These are phyloP conservation scores for Lypha dubia DNA, from an alignment of 2,888 invertebrate genomes.

Conservation along the genomic window DNA sequence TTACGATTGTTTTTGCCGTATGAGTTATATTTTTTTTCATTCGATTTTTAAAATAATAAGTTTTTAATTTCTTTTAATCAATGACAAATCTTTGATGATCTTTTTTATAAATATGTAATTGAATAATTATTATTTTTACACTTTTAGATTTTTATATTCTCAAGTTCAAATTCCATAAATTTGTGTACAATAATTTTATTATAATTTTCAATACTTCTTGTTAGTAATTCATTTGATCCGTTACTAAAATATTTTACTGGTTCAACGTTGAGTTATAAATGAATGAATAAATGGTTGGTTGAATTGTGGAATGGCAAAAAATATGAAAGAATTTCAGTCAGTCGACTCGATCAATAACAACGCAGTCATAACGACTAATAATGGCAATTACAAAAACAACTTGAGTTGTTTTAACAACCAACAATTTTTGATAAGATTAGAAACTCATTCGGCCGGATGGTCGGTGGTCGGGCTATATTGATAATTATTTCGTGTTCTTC, in stretches of 20 bases:
- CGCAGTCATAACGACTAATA: slow-evolving; percentile 38
- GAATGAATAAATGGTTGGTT: slow-evolving; percentile 52
- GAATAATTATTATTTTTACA: neutral
- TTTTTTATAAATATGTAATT: no score
- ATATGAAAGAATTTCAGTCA: slow-evolving; percentile 29
- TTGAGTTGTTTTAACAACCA: slow-evolving; percentile 20
- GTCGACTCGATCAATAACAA: slow-evolving; percentile 40
- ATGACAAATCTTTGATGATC: neutral
- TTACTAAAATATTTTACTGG: slow-evolving; percentile 75
- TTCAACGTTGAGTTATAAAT: slow-evolving; percentile 64
- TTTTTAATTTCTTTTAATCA: neutral
- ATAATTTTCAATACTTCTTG: slow-evolving; percentile 74
- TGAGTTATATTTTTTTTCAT: neutral
- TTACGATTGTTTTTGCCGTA: neutral
- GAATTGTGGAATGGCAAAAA: neutral
- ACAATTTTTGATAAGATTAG: slow-evolving; percentile 62
- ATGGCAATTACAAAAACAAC: slow-evolving; percentile 25
- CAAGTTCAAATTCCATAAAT: slow-evolving; percentile 20
- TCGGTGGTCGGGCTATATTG: neutral
- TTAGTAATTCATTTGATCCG: slow-evolving; percentile 75
- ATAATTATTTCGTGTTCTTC: slow-evolving; percentile 1
- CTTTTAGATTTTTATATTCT: neutral
- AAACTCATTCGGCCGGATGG: neutral
- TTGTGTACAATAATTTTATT: neutral
- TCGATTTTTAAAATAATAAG: neutral